phyloP scores from a whole-genome alignment of 1,140 invertebrate species.

The Popillia japonica region DNA sequence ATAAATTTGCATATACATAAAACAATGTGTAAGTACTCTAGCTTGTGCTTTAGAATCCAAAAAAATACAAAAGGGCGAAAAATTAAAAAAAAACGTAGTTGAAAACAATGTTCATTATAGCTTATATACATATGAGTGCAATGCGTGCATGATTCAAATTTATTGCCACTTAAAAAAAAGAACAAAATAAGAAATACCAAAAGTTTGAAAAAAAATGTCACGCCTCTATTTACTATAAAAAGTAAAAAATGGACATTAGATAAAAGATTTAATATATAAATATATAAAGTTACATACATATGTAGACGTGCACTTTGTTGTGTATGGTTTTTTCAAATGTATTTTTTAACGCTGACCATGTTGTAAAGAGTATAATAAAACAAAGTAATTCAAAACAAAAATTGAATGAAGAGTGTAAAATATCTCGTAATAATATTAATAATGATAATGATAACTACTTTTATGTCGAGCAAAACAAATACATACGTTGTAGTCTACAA shows the following conservation, averaged over 20 bases:
- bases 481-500: constrained; percentile 26
- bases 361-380: constrained; percentile 24
- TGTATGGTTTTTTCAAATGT: constrained; percentile 40
- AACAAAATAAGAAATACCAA: constrained; percentile 45
- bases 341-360: constrained; percentile 38
- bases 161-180: constrained; percentile 47
- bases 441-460: neutral
- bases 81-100: constrained; percentile 48
- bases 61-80: constrained; percentile 35
- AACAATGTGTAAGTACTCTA: constrained; percentile 46
- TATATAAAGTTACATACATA: constrained; percentile 43
- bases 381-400: constrained; percentile 8
- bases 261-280: constrained; percentile 41
- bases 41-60: constrained; percentile 51
- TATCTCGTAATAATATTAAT: constrained; percentile 30
- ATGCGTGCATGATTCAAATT: constrained; percentile 47
- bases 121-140: constrained; percentile 47
- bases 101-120: constrained; percentile 47
- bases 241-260: constrained; percentile 39
- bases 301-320: constrained; percentile 43
- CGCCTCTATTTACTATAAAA: constrained; percentile 38
- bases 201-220: constrained; percentile 42
- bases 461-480: constrained; percentile 21
- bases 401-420: constrained; percentile 35
- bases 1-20: constrained; percentile 40